A percentile compares a stretch with the other conserved stretches of the same genome.
Conservation (phyloP, 2,888 invertebrate genomes). For the Meliscaeva auricollis region DNA sequence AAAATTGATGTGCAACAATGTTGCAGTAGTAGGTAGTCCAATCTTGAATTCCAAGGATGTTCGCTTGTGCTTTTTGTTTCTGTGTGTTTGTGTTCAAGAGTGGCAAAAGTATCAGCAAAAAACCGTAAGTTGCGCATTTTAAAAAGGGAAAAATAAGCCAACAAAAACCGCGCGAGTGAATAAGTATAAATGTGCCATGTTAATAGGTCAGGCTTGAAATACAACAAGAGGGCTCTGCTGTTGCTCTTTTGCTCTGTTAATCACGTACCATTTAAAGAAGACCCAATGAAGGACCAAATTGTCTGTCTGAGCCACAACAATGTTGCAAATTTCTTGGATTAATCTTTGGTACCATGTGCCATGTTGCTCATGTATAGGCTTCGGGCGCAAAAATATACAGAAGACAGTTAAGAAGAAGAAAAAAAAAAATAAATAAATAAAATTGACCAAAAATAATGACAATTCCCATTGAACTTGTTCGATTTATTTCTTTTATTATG, state of each 20-base stretch:
- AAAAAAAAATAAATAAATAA: slow-evolving; percentile 15
- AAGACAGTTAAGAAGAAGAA: not conserved
- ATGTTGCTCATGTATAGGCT: slow-evolving; percentile 4
- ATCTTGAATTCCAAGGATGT: slow-evolving; percentile 50
- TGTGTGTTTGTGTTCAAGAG: not conserved
- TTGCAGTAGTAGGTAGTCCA: slow-evolving; percentile 25
- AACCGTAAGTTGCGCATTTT: slow-evolving; percentile 22
- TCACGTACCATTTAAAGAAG: slow-evolving; percentile 50
- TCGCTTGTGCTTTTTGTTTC: not conserved
- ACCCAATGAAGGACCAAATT: slow-evolving; percentile 37
- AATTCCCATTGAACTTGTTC: slow-evolving; percentile 42
- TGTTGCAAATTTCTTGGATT: slow-evolving; percentile 38
- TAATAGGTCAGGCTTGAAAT: slow-evolving; percentile 63
- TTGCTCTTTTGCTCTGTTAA: slow-evolving; percentile 18
- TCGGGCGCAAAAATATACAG: not conserved
- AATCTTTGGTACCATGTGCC: not conserved
- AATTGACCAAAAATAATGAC: slow-evolving; percentile 50
- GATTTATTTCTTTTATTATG: slow-evolving; percentile 35
- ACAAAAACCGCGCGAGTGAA: not conserved
- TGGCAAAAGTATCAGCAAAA: not conserved
- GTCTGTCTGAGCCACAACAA: slow-evolving; percentile 30
- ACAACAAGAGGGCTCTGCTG: slow-evolving; percentile 10
- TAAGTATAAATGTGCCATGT: slow-evolving; percentile 64
- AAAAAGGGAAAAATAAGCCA: not conserved
- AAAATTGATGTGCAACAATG: slow-evolving; percentile 44